A percentile compares a stretch with the other conserved stretches of the same genome.
These are phyloP conservation scores for Adelosebastes latens DNA, from an alignment of 2,797 vertebrate genomes.

Conservation along the genomic window DNA sequence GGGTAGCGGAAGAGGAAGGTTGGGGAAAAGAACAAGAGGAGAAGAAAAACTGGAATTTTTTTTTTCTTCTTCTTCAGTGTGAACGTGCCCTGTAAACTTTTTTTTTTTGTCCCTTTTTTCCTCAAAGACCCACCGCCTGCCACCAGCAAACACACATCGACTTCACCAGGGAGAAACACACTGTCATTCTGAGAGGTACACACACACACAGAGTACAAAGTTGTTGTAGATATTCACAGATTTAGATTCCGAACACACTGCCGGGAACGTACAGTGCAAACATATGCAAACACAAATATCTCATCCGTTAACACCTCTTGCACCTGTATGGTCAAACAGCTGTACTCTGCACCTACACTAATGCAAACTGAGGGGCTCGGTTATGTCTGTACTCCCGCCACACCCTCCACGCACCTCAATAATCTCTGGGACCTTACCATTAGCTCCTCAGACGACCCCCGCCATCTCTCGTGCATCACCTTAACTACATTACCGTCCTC, in stretches of 20 bases:
- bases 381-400: background rate
- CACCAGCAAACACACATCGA: constrained; percentile 63
- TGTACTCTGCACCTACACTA: constrained; percentile 21
- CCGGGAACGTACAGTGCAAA: constrained; percentile 18
- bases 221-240: background rate
- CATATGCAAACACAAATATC: constrained; percentile 57
- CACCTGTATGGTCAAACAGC: constrained; percentile 34
- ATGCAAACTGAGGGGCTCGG: constrained; percentile 39
- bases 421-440: constrained; percentile 31
- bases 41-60: constrained; percentile 6
- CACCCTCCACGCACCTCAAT: constrained; percentile 2
- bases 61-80: constrained; percentile 3
- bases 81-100: constrained; percentile 16
- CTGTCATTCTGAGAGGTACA: constrained; percentile 24
- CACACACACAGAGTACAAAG: background rate
- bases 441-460: constrained; percentile 3
- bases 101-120: background rate
- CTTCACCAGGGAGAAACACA: constrained; percentile 31
- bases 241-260: constrained; percentile 28
- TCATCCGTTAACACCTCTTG: constrained; percentile 2
- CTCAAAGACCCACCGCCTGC: constrained; percentile 21
- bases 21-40: background rate
- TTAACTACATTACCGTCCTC: background rate
- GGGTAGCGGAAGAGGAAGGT: background rate
- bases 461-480: background rate